Conservation (phyloP, 2,797 vertebrate genomes). For the Coreius guichenoti region DNA sequence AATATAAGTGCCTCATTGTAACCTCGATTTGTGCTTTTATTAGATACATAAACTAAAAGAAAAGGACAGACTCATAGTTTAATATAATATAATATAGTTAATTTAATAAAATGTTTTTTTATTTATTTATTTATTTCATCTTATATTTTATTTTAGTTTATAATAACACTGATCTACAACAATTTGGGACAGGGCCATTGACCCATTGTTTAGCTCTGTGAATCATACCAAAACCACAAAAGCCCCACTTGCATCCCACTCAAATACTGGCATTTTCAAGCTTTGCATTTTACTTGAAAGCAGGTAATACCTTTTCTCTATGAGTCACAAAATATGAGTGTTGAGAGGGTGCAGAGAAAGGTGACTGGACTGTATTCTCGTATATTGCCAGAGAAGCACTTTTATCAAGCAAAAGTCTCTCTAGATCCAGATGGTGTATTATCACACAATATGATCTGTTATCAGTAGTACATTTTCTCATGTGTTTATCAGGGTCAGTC, state of each 20-base stretch:
- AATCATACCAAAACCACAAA: conserved; percentile 15
- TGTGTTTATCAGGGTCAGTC: conserved; percentile 49
- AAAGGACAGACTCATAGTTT: too few species aligned
- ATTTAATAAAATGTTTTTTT: background rate
- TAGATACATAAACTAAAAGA: background rate
- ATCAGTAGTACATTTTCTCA: conserved; percentile 65
- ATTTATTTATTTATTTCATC: background rate
- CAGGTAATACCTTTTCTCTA: conserved; percentile 70
- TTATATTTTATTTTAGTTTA: background rate
- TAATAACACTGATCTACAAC: background rate
- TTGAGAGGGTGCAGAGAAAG: conserved; percentile 66
- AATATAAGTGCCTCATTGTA: background rate
- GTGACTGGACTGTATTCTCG: conserved; percentile 72
- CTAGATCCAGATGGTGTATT: conserved; percentile 68
- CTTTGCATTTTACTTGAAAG: conserved; percentile 49
- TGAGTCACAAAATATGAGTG: conserved; percentile 63
- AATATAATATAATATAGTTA: too few species aligned
- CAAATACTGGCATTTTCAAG: background rate
- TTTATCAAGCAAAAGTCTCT: conserved; percentile 73
- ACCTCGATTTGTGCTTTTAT: background rate
- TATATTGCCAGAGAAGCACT: conserved; percentile 75
- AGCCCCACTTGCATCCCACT: background rate
- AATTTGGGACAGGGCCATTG: background rate
- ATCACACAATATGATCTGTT: conserved; percentile 72
- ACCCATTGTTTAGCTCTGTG: background rate